phyloP scores from a whole-genome alignment of 30 jellyfish, hydroid and myxozoan species.

The Aurelia aurita complex sp. Pacific region DNA sequence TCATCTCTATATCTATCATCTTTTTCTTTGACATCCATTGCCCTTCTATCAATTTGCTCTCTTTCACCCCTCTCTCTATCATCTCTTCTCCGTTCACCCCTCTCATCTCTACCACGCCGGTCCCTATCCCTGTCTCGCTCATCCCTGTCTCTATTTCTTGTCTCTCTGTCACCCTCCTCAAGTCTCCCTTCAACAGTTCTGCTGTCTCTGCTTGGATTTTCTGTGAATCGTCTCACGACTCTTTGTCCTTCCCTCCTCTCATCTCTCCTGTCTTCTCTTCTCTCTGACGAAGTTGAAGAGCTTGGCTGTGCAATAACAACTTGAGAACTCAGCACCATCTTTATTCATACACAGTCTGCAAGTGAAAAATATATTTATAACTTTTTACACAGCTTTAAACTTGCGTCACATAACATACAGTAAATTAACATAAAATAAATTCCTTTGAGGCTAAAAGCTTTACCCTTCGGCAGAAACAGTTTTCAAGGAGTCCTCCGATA shows the following conservation, averaged over 20 bases:
- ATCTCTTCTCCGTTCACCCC: constrained; percentile 51
- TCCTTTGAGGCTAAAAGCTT: no score
- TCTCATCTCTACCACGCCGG: constrained; percentile 6
- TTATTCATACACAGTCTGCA: not conserved
- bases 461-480: no score
- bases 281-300: constrained; percentile 38
- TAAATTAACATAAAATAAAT: no score
- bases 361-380: no score
- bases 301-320: constrained; percentile 40
- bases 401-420: no score
- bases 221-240: no score
- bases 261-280: constrained; percentile 42
- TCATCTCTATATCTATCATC: constrained; percentile 20
- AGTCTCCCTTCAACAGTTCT: not conserved
- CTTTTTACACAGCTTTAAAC: no score
- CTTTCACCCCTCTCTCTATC: constrained; percentile 64
- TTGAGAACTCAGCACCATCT: constrained; percentile 57
- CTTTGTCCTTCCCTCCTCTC: constrained; percentile 21
- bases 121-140: constrained; percentile 7
- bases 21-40: constrained; percentile 5
- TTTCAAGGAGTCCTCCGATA: no score
- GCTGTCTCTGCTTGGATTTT: not conserved
- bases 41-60: constrained; percentile 20
- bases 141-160: constrained; percentile 19
- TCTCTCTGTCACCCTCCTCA: not conserved